A percentile compares a stretch with the other conserved stretches of the same genome.
Evolutionary conservation across 1,140 invertebrate genomes (phyloP).

Genomic region (Drosophila kurseongensis): DNA sequence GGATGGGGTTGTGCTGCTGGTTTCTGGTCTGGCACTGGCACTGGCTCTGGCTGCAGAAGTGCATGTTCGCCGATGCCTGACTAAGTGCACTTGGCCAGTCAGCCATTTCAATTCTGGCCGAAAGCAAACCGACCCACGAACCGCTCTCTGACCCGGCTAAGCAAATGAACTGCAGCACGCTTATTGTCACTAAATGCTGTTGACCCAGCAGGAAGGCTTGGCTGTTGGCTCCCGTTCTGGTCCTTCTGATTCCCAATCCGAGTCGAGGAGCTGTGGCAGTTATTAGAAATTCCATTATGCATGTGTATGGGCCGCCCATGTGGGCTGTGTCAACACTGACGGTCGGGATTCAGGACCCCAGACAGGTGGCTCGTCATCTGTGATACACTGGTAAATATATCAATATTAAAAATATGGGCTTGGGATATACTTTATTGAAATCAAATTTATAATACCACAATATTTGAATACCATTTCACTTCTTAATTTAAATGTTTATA

Average conservation of each 20-base stretch:
- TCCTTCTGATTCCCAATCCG: constrained; percentile 3
- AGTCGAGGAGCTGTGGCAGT: constrained; percentile 34
- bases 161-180: constrained; percentile 58
- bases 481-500: too few relatives aligned
- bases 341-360: constrained; percentile 19
- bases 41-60: constrained; percentile 29
- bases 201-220: constrained; percentile 50
- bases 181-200: constrained; percentile 65
- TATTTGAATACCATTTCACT: too few relatives aligned
- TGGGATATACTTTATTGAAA: too few relatives aligned
- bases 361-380: constrained; percentile 34
- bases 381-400: constrained; percentile 10
- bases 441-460: too few relatives aligned
- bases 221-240: constrained; percentile 7
- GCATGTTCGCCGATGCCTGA: constrained; percentile 41
- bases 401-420: neutral
- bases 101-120: neutral
- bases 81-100: constrained; percentile 38
- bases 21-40: neutral
- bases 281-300: constrained; percentile 82
- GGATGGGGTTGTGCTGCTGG: neutral
- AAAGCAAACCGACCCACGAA: constrained; percentile 24
- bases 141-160: constrained; percentile 25
- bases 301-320: constrained; percentile 55
- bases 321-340: constrained; percentile 66